Evolutionary conservation across 2,888 invertebrate genomes (phyloP), one percentile per base, ranked within the genome.

Genomic region (Andrena dorsata): DNA sequence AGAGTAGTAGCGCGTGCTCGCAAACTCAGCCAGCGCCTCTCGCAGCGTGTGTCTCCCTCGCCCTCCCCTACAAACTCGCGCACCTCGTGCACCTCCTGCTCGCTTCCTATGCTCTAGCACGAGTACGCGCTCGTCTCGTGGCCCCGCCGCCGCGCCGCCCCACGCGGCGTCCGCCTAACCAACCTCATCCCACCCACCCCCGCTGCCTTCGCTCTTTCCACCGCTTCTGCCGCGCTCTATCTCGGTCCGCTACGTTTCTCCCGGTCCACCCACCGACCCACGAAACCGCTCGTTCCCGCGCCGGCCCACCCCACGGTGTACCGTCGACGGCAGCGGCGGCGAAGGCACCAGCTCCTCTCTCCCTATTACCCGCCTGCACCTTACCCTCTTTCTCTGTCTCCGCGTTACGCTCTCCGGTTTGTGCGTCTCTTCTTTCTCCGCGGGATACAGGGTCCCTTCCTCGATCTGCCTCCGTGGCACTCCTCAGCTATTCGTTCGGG

Each of bases 1-100:
- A 87, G 88, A 88, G 90, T 86, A 89, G 88, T 86, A 90, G 90
- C 90, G 89, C 89, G 88, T 88, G 88, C 90, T 89, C 88, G 69
- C 88, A 83, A 87, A 84, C 86, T 88, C 89, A 82, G 73, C 87
- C 83, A 88, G 86, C 84, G 86, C 86, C 84, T 78, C 87, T 87
- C 79, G 82, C 85, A 66, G 32, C 76, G 78, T 82, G 76, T 72
- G 73, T 80, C 72, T 80, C 80, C 61, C 76, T 73, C 68, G 28
- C 58, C 66, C 28, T 16, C 63, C 20, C 35, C 7, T 56, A 41
- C 41, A 5, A 5, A 16, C 75, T 23, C 65, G 73, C 63, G 32
- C 56, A 20, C 60, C 35, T 7, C 82, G 32, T 51, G 61, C 35
- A 26, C 68, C 53, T 61, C 23, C 53, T 64, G 47, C 49, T 30